Evolutionary conservation across 2,113 vertebrate species (phyloP).

Genomic region (Smithornis capensis): DNA sequence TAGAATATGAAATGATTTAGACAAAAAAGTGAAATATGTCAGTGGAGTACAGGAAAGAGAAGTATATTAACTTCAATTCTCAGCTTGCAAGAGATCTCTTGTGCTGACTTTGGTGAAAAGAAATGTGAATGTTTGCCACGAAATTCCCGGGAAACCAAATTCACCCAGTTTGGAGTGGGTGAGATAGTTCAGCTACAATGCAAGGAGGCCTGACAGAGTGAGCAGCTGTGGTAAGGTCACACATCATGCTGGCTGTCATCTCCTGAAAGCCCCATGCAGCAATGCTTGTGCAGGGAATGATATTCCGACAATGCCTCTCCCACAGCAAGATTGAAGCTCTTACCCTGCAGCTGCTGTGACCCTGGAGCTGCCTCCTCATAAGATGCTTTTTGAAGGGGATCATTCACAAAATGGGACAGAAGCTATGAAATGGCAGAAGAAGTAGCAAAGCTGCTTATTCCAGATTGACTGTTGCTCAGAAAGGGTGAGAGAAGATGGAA

Average conservation of each 20-base stretch:
- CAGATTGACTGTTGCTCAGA: background rate
- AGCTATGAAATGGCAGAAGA: background rate
- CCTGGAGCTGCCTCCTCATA: accelerated
- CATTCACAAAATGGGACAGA: background rate
- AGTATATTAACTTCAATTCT: background rate
- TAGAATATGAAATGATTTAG: background rate
- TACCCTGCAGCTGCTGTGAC: background rate
- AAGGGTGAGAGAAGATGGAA: background rate
- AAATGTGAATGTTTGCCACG: background rate
- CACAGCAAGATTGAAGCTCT: background rate
- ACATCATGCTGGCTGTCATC: background rate
- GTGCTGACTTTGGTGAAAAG: background rate
- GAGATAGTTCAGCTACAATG: background rate
- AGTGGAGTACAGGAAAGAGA: background rate
- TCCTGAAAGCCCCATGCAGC: accelerated
- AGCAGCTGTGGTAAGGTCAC: background rate
- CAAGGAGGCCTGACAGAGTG: background rate
- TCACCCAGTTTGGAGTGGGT: background rate
- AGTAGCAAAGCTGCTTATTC: background rate
- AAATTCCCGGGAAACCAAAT: background rate
- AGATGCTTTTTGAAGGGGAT: background rate
- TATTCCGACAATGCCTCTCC: background rate
- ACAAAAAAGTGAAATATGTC: background rate
- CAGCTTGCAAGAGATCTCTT: background rate
- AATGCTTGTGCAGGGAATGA: background rate